These are phyloP conservation scores for Platyrinchus mystaceus DNA, from an alignment of 2,797 vertebrate species.

Conservation along the genomic window DNA sequence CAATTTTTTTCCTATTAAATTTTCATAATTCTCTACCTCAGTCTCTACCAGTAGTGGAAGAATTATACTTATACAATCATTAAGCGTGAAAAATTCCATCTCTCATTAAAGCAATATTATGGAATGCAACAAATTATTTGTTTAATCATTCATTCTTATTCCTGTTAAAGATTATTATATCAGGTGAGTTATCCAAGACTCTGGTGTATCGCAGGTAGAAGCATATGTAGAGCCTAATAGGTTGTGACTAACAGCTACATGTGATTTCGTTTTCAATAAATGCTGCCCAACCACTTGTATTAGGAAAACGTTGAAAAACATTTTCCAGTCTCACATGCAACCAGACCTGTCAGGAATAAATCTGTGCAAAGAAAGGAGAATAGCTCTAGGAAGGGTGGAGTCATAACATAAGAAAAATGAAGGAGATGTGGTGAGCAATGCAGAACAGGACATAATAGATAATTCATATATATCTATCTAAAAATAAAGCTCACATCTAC, in stretches of 20 bases:
- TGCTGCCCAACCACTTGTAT: neutral
- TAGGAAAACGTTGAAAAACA: neutral
- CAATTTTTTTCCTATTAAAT: neutral
- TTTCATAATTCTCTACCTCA: neutral
- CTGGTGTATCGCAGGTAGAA: neutral
- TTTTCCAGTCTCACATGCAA: neutral
- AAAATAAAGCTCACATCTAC: conserved; percentile 24
- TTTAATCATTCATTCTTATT: neutral
- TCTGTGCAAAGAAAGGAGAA: neutral
- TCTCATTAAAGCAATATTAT: neutral
- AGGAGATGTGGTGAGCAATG: neutral
- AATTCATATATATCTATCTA: neutral
- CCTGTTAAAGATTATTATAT: neutral
- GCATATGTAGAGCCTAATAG: neutral
- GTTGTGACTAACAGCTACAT: neutral
- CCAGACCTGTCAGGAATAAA: neutral
- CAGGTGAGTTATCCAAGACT: neutral
- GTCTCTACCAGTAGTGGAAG: neutral
- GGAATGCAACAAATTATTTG: neutral
- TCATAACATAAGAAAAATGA: neutral
- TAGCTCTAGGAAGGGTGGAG: neutral
- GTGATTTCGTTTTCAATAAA: neutral
- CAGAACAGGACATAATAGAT: neutral
- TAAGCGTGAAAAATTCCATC: neutral
- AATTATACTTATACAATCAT: neutral